Conservation (phyloP, 2,113 vertebrate genomes). For the Artemisiospiza belli region DNA sequence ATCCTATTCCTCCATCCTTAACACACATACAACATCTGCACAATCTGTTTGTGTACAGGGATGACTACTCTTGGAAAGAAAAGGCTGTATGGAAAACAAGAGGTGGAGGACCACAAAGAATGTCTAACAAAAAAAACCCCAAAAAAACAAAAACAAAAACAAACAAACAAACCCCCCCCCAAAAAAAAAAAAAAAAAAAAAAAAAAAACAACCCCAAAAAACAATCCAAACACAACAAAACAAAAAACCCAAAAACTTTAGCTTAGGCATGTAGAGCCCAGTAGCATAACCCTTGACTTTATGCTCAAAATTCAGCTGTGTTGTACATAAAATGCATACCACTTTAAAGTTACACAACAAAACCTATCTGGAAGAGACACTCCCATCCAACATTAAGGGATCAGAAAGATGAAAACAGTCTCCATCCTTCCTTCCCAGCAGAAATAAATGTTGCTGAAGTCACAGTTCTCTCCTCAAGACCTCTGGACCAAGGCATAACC, state of each 20-base stretch:
- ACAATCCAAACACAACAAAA: no score
- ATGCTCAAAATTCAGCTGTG: neutral
- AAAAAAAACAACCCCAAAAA: no score
- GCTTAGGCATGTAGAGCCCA: neutral
- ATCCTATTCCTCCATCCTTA: neutral
- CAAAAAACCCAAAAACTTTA: neutral
- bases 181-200: no score
- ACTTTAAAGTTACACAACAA: neutral
- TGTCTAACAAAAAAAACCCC: neutral
- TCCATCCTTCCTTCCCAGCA: neutral
- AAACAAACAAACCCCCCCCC: no score
- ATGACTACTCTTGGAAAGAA: neutral
- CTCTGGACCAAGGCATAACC: neutral
- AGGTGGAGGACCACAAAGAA: neutral
- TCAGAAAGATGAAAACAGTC: neutral
- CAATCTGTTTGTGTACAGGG: neutral
- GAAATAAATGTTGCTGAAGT: neutral
- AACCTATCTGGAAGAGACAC: neutral
- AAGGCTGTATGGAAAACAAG: neutral
- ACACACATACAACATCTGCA: neutral
- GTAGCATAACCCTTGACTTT: neutral
- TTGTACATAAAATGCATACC: neutral
- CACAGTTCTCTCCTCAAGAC: neutral
- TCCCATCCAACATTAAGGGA: neutral
- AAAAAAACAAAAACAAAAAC: no score